Base-by-base conservation (phyloP, 2,113 vertebrate species). In the Camelus dromedarius region DNA sequence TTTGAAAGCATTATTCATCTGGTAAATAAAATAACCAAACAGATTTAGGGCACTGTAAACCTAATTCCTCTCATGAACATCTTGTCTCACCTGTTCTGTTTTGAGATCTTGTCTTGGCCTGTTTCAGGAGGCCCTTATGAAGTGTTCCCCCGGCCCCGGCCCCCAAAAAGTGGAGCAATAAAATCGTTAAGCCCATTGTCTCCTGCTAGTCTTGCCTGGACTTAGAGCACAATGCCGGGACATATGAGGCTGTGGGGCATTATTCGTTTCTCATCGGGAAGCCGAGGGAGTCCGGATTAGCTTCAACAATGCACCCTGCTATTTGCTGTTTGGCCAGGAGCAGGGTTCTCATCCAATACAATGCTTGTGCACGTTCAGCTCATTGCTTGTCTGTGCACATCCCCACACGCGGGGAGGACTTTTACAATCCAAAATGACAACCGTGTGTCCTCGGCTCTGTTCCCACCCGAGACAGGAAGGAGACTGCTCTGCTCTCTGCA, bases 31-130 rank as follows among this genome's bases (percentile, higher is more conserved):
- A 76, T 50, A 73, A 52, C 8, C 52, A 91, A 46, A 79, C 26
- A 82, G 54, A 94, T 88, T 82, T 92, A 91, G 69, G 64, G 56
- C 10, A 66, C 56, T 70, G 52, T 56, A 70, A 96, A 73, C 75
- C 93, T 67, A 79, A 83, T 60, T 81, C 93, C 91, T 38, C 94
- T 32, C 60, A 50, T 76, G 46, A 72, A 93, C 73, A 91, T 85
- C 83, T 89, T 97, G 94, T 64, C 92, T 91, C 90, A 56, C 69
- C 94, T 95, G 91, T 80, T 92, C 3, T 95, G 62, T 22, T 97
- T 85, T 97, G 94, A 97, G 94, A 79, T 89, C 67, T 81, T n/a
- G 92, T 46, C 72, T 92, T 97, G 85, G 83, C 46, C 93, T 96
- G 52, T 93, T 79, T 96, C 42, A 76, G 56, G 50, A 38, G 92